A percentile compares a stretch with the other conserved stretches of the same genome.
These are phyloP conservation scores for Garrulus glandarius DNA, from an alignment of 2,797 vertebrate genomes.

Conservation along the genomic window DNA sequence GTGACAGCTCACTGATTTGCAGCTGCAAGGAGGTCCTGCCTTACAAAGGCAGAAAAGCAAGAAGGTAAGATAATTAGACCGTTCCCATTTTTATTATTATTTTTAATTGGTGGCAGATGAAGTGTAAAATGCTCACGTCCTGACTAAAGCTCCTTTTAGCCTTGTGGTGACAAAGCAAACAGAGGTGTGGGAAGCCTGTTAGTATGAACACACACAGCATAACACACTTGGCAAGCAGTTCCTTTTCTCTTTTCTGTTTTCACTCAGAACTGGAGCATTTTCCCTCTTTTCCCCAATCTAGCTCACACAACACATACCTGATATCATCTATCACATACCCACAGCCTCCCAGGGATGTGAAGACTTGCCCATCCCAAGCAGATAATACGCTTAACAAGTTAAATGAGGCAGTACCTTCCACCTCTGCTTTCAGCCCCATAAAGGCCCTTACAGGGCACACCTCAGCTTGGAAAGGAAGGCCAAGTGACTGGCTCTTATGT, in stretches of 20 bases:
- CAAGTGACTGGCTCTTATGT: neutral
- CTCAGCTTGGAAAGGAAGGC: neutral
- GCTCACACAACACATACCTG: neutral
- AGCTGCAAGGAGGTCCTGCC: neutral
- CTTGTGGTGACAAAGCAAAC: neutral
- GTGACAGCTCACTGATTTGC: neutral
- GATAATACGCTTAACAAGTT: neutral
- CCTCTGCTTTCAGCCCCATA: neutral
- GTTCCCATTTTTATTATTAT: neutral
- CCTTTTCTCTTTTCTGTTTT: neutral
- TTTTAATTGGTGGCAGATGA: conserved; percentile 28
- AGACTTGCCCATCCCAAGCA: neutral
- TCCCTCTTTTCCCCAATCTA: neutral
- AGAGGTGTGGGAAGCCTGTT: neutral
- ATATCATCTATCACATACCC: neutral
- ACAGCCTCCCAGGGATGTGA: neutral
- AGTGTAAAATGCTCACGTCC: neutral
- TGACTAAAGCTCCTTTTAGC: neutral
- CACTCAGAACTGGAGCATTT: neutral
- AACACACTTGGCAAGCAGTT: neutral
- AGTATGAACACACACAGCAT: neutral
- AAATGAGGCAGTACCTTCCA: neutral
- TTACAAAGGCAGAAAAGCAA: neutral
- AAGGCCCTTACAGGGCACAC: neutral
- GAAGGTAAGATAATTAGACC: neutral